phyloP scores from a whole-genome alignment of 1,140 invertebrate species.

The Leptinotarsa lineolata region DNA sequence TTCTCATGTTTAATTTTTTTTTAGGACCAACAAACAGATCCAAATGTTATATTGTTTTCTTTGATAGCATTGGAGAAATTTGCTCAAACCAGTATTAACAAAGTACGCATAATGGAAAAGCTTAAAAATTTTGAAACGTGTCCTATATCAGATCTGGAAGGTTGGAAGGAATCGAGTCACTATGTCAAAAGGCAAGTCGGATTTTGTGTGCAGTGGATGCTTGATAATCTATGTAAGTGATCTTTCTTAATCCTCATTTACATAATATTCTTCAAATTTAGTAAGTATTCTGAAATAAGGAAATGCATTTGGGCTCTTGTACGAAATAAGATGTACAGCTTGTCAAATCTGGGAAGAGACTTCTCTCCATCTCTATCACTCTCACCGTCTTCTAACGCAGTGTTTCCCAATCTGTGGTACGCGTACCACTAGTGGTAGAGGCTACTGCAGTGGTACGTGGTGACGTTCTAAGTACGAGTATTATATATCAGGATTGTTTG shows the following conservation, averaged over 20 bases:
- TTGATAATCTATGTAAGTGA: conserved; percentile 91
- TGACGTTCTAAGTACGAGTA: no score
- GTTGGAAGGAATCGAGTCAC: conserved; percentile 61
- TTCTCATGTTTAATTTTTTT: conserved; percentile 39
- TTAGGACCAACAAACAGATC: conserved; percentile 67
- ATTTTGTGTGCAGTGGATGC: conserved; percentile 90
- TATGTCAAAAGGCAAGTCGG: conserved; percentile 81
- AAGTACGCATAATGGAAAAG: conserved; percentile 75
- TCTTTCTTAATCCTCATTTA: background rate
- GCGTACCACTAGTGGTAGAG: no score
- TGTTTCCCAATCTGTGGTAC: no score
- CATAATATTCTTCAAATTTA: no score
- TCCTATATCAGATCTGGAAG: conserved; percentile 69
- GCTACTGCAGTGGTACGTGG: no score
- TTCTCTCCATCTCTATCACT: no score
- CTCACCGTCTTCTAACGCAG: no score
- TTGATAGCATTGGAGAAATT: conserved; percentile 93
- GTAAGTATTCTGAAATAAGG: no score
- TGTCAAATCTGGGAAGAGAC: no score
- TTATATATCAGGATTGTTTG: no score
- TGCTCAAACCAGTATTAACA: conserved; percentile 93
- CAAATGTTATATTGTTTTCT: conserved; percentile 83
- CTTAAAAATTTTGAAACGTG: conserved; percentile 64
- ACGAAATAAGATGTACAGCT: no score
- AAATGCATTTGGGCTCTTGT: no score